Conservation (phyloP, 2,888 invertebrate species). For the Neoitamus cyanurus region DNA sequence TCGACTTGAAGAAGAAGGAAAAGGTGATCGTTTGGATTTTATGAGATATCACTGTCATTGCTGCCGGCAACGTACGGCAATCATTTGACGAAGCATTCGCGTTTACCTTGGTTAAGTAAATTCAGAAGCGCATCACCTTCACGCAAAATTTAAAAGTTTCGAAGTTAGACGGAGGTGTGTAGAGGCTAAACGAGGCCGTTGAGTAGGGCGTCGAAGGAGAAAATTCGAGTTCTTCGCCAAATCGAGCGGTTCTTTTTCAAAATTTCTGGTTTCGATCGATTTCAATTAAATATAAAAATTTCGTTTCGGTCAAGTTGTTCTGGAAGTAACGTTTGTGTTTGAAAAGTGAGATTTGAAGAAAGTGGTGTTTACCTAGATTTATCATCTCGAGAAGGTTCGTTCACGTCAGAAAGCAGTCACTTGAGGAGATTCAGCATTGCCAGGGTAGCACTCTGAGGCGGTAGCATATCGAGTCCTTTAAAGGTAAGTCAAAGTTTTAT, state of each 20-base stretch:
- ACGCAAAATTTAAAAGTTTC: slow-evolving; percentile 37
- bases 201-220: not conserved
- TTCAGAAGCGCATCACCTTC: slow-evolving; percentile 19
- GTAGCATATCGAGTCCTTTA: not conserved
- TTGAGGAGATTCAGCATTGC: not conserved
- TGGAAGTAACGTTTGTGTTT: slow-evolving; percentile 17
- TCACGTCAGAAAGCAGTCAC: not conserved
- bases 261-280: slow-evolving; percentile 41
- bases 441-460: not conserved
- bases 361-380: not conserved
- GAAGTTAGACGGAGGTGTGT: not conserved
- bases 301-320: slow-evolving; percentile 31
- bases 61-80: not conserved
- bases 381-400: not conserved
- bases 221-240: slow-evolving; percentile 32
- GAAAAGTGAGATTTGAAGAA: not conserved
- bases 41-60: slow-evolving; percentile 21
- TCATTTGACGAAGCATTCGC: not conserved
- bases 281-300: slow-evolving; percentile 28
- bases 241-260: slow-evolving; percentile 26
- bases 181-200: not conserved
- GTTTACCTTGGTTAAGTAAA: not conserved
- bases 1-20: slow-evolving; percentile 14
- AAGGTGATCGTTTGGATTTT: slow-evolving; percentile 49
- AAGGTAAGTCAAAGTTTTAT: not conserved